Conservation (phyloP, 2,797 vertebrate species). For the Mionectes olivaceus region DNA sequence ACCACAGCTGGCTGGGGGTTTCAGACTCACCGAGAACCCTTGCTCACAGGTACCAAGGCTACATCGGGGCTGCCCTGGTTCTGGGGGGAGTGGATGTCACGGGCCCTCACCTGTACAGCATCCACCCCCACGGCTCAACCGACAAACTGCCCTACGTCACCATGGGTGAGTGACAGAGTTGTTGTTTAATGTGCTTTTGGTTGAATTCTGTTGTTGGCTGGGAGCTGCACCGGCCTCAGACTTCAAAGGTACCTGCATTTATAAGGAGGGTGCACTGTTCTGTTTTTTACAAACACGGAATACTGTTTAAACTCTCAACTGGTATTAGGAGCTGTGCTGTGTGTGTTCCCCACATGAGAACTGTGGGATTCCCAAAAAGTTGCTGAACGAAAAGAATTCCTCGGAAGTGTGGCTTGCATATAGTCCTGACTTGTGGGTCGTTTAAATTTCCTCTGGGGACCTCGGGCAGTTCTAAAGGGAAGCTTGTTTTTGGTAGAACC, state of each 20-base stretch:
- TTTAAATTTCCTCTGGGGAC: background rate
- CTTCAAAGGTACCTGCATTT: accelerated
- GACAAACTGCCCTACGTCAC: conserved; percentile 97
- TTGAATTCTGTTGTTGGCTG: accelerated
- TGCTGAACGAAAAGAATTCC: no score
- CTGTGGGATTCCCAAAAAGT: background rate
- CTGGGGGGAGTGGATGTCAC: conserved; percentile 92
- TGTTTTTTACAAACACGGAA: accelerated
- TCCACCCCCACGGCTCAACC: conserved; percentile 96
- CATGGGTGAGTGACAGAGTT: conserved; percentile 87
- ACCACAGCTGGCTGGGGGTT: background rate
- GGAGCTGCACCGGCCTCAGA: background rate
- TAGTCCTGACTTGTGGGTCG: accelerated
- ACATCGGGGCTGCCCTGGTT: conserved; percentile 94
- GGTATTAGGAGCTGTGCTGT: accelerated
- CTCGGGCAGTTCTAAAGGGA: background rate
- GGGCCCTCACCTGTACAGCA: conserved; percentile 95
- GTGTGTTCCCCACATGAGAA: background rate
- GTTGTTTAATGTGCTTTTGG: accelerated
- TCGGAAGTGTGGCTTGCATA: background rate
- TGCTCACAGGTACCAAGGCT: conserved; percentile 91
- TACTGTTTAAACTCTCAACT: background rate
- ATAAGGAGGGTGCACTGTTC: background rate
- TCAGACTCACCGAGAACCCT: background rate
- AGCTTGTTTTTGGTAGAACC: background rate